Evolutionary conservation across 1,140 invertebrate species (phyloP), one percentile per base, ranked within the genome.

Genomic region (Ooceraea biroi): DNA sequence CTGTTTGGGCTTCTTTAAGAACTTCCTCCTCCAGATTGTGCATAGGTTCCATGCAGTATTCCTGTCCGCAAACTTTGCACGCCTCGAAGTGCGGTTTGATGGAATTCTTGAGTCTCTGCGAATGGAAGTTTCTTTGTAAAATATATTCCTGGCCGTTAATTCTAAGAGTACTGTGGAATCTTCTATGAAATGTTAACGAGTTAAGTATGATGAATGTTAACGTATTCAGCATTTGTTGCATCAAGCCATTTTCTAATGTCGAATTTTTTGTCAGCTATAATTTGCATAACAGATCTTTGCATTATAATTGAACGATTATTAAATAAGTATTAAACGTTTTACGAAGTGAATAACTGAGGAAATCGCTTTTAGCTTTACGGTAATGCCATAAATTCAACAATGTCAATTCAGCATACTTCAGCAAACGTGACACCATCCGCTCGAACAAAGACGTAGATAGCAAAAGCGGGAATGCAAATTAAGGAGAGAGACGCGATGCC

Each of bases 391-490:
- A 17, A n/a, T 30, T 7, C 17, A 66, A 77, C n/a, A 65, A 17
- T 55, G 17, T 66, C 22, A 69, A 46, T 30, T 83, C 41, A 48
- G 90, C 90, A 91, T 95, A 98, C 98, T 95, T 98, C 96, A 90
- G 95, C 94, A 44, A 97, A 95, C 77, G 94, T 97, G 25, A 95
- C 94, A 65, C 98, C 98, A 74, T 96, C 95, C 14, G 97, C 95
- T 89, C 95, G 95, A 74, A 96, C 90, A 50, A 98, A 94, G 69
- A 97, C 96, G 72, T 97, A 96, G 17, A 98, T 92, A 63, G 97
- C 97, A 90, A 97, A 97, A 63, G 96, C 95, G 17, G 98, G 98
- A 92, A 99, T 98, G 91, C 97, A 98, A n/a, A 97, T 92, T 44
- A 98, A 95, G 2, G 97, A 98, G 17, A 97, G 93, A 8, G 96